Evolutionary conservation across 2,797 vertebrate species (phyloP), one percentile per base, ranked within the genome.

Genomic region (Bovichtus variegatus): DNA sequence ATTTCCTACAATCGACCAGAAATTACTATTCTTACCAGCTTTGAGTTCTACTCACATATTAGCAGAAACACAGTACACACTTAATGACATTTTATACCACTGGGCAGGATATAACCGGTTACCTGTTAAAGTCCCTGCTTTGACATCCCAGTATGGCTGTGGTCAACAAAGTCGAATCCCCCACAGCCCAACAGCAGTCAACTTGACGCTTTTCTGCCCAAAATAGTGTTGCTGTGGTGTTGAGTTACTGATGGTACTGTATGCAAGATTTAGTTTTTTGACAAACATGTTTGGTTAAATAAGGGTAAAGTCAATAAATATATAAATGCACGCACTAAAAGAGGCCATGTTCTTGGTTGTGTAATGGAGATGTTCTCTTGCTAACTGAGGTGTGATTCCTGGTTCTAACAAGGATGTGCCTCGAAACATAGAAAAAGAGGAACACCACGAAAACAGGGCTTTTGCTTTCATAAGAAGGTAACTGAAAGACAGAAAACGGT

Each of bases 381-480:
- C 23, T 49, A 27, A 85, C 54, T 69, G 79, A 84, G 18, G 73
- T 79, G 87, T 82, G 86, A 85, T 83, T 92, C 89, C 92, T 82
- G 50, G 6, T 31, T 64, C 23, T 57, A 73, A 85, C 61, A 27
- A 71, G 70, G 84, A 85, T 69, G 83, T 66, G 59, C 11, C 44
- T 41, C 72, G 66, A 76, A 76, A 83, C 74, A 81, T 61, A 79
- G 61, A 62, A 54, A n/a, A 10, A 31, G 7, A 53, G 36, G 46
- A 76, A 62, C 43, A 77, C 7, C 31, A 34, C 29, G 54, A 69
- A 64, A 66, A 7, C 21, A 29, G 60, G 62, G 31, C 15, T 71
- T 69, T 43, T 19, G 16, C 54, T 81, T 71, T 82, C 58, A 74
- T 29, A 25, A 59, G 34, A 21, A 25, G 27, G 55, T 10, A 47